A percentile compares a stretch with the other conserved stretches of the same genome.
Conservation (phyloP, 2,113 vertebrate genomes). For the Nothocercus julius region DNA sequence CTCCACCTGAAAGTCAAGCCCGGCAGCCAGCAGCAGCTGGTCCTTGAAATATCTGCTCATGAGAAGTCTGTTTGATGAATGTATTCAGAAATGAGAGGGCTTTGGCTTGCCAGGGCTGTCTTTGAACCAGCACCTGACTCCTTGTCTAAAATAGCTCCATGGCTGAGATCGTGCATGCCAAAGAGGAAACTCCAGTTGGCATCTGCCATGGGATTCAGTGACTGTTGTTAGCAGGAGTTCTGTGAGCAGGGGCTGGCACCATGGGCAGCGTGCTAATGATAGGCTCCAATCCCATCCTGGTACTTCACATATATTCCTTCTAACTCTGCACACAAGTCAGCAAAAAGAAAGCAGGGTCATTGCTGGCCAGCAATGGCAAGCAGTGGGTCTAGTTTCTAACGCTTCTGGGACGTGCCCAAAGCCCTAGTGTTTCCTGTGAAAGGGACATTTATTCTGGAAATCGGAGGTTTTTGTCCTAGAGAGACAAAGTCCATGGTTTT, state of each 20-base stretch:
- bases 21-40: background rate
- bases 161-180: background rate
- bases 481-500: background rate
- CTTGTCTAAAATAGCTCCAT: background rate
- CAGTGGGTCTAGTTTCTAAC: too few species aligned
- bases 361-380: background rate
- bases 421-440: background rate
- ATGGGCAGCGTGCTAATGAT: fast-evolving
- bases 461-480: background rate
- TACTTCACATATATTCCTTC: background rate
- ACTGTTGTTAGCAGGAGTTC: background rate
- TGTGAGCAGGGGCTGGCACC: background rate
- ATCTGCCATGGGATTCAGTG: background rate
- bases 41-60: background rate
- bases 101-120: background rate
- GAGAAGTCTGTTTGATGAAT: background rate
- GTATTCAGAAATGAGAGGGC: background rate
- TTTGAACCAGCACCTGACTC: background rate
- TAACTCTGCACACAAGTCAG: background rate
- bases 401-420: background rate
- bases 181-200: background rate
- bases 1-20: background rate
- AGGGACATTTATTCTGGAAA: background rate
- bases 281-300: too few species aligned
- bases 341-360: background rate